Conservation (phyloP, 2,888 invertebrate species). For the Hirudinaria manillensis region DNA sequence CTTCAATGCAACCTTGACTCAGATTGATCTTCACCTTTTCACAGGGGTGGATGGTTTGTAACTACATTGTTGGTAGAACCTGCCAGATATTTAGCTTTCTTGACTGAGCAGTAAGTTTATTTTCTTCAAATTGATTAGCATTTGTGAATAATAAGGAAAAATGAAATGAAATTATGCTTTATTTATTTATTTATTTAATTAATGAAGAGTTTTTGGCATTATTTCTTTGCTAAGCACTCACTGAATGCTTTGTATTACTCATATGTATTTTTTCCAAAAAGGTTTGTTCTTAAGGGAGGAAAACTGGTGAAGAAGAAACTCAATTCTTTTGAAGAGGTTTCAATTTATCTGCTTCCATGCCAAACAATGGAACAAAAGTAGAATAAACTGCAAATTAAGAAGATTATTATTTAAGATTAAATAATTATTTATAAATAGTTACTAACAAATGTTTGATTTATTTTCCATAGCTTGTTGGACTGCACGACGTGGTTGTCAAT, state of each 20-base stretch:
- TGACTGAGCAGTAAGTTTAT: slow-evolving; percentile 33
- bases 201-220: no score
- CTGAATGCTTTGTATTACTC: no score
- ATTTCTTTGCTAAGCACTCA: no score
- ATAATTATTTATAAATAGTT: background rate
- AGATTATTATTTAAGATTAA: no score
- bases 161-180: no score
- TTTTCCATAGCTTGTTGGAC: slow-evolving; percentile 15
- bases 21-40: background rate
- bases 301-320: slow-evolving; percentile 24
- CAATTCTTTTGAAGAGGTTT: slow-evolving; percentile 33
- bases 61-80: slow-evolving; percentile 35
- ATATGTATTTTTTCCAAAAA: background rate
- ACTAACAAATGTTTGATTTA: background rate
- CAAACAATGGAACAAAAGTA: background rate
- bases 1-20: background rate
- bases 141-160: background rate
- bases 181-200: no score
- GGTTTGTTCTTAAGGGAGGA: slow-evolving; percentile 31
- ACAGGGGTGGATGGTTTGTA: slow-evolving; percentile 35
- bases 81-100: slow-evolving; percentile 31
- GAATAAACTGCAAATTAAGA: background rate
- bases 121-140: background rate
- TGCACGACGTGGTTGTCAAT: slow-evolving; percentile 38
- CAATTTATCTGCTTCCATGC: background rate